Conservation (phyloP, 2,888 invertebrate genomes). For the Zelleria hepariella region DNA sequence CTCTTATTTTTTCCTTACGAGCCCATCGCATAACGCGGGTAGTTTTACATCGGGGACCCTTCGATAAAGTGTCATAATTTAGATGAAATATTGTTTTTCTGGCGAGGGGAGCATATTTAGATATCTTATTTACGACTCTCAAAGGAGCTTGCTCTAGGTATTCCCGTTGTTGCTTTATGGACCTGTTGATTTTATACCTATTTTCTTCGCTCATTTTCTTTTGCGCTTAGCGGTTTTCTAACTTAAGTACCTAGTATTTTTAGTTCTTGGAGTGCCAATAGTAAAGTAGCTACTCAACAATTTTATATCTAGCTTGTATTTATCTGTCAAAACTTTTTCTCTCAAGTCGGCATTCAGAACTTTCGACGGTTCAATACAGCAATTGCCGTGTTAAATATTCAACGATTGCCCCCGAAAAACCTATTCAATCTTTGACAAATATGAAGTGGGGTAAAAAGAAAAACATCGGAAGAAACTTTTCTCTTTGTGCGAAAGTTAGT, state of each 20-base stretch:
- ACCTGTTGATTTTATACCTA: constrained; percentile 31
- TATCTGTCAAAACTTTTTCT: background rate
- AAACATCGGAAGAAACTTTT: constrained; percentile 56
- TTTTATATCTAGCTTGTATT: no score
- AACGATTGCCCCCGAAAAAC: background rate
- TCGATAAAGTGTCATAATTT: constrained; percentile 63
- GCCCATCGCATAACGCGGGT: constrained; percentile 50
- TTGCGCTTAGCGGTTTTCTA: background rate
- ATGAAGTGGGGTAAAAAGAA: constrained; percentile 49
- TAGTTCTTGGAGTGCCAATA: no score
- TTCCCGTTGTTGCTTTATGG: constrained; percentile 20
- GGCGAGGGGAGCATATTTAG: constrained; percentile 39
- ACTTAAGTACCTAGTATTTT: no score
- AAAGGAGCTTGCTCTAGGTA: constrained; percentile 32
- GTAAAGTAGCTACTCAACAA: no score
- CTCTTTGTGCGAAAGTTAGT: constrained; percentile 59
- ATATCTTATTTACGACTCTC: constrained; percentile 42
- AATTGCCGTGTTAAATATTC: background rate
- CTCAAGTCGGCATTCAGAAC: background rate
- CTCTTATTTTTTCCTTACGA: constrained; percentile 51
- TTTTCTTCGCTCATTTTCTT: background rate
- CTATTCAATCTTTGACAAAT: constrained; percentile 14
- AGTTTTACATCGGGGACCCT: constrained; percentile 59
- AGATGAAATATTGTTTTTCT: constrained; percentile 53
- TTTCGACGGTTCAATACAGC: background rate